A percentile compares a stretch with the other conserved stretches of the same genome.
These are phyloP conservation scores for Bubo bubo DNA, from an alignment of 2,113 vertebrate species.

Conservation along the genomic window DNA sequence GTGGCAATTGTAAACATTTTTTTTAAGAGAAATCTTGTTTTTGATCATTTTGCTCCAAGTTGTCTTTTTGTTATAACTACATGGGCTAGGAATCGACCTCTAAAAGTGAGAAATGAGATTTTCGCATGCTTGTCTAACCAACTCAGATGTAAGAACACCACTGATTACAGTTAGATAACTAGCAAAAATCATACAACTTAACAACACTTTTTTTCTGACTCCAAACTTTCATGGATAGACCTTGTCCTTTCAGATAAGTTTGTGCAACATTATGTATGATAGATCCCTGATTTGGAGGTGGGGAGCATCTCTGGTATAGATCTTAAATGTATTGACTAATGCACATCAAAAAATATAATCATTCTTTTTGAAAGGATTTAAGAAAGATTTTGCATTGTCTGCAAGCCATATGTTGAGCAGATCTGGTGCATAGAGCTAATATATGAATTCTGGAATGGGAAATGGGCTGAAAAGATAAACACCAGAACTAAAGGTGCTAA, in stretches of 20 bases:
- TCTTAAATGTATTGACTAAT: background rate
- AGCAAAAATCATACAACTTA: background rate
- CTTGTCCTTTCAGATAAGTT: background rate
- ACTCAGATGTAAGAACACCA: background rate
- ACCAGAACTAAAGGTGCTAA: background rate
- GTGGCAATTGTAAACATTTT: background rate
- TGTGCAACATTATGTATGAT: background rate
- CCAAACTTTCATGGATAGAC: background rate
- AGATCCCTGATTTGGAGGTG: background rate
- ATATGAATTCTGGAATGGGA: background rate
- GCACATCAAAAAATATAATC: background rate
- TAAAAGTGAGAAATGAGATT: background rate
- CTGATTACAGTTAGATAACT: background rate
- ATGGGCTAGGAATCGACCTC: rapidly evolving
- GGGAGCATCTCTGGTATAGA: background rate
- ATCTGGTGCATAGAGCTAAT: background rate
- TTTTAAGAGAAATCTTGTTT: background rate
- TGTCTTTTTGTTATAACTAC: background rate
- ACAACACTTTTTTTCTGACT: background rate
- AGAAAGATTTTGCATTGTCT: background rate
- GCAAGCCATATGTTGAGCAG: background rate
- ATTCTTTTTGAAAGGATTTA: background rate
- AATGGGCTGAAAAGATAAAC: background rate
- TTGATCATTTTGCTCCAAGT: background rate
- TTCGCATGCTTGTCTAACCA: background rate